Percentiles rank a stretch among this genome's conserved stretches.
phyloP scores from a whole-genome alignment of 53 echinoderm and acorn worm genomes.

The Pentamera pediparva region DNA sequence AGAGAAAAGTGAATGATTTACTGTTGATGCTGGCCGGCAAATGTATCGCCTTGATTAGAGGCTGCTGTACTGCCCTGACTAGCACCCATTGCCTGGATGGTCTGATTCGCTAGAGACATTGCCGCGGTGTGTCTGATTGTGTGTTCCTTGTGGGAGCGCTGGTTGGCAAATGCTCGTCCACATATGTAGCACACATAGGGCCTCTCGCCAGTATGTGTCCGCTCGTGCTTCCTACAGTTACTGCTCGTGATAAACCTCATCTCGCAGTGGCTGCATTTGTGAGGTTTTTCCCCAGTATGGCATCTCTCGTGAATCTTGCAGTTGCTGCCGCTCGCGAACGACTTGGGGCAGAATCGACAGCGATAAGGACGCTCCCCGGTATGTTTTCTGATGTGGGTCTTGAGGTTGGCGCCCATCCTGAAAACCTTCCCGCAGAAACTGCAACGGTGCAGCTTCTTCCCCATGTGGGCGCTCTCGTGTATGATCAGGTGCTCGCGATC shows the following conservation, averaged over 20 bases:
- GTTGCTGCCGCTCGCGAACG: constrained; percentile 20
- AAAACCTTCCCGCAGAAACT: constrained; percentile 10
- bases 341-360: not conserved
- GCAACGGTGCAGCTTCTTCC: constrained; percentile 22
- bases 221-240: constrained; percentile 20
- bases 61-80: too few species aligned
- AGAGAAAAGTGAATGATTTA: too few species aligned
- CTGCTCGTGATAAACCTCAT: constrained; percentile 19
- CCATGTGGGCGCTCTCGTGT: constrained; percentile 20
- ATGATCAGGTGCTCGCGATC: constrained; percentile 8
- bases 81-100: too few species aligned
- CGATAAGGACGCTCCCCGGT: constrained; percentile 11
- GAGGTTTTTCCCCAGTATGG: constrained; percentile 16
- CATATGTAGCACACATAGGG: constrained; percentile 12
- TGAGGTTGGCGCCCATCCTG: constrained; percentile 4
- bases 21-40: too few species aligned
- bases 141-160: constrained; percentile 1
- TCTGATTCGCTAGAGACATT: too few species aligned
- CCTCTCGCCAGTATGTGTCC: constrained; percentile 13
- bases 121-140: not conserved
- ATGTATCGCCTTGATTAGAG: too few species aligned
- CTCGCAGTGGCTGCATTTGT: constrained; percentile 4
- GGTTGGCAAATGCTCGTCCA: constrained; percentile 10
- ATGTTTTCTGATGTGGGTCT: constrained; percentile 2
- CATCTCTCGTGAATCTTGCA: constrained; percentile 26